Base-by-base conservation (phyloP, 2,888 invertebrate species). In the Dynastes maya region DNA sequence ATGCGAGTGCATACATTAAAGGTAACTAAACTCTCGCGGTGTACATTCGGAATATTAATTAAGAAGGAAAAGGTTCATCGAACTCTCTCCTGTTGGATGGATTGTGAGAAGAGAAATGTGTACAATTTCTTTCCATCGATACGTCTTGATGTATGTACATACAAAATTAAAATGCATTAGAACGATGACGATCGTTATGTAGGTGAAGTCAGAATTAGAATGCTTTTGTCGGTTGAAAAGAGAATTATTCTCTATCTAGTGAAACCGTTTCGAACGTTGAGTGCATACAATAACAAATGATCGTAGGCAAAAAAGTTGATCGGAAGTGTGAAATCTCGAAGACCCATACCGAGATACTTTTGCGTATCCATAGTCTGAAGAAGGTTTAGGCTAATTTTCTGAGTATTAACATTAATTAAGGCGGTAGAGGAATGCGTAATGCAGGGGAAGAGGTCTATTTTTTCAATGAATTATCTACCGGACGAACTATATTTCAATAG, bases 1-100 rank as follows among this genome's bases (percentile, higher is more conserved):
- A 55, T 22, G 16, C 55, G 55, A 55, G 4, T 55, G 55, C 55
- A 16, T 55, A 22, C 22, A 55, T 55, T 16, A 55, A 22, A 16
- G 55, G 55, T 55, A 55, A 55, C 55, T 55, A 55, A 55, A 55
- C 55, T 55, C 55, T 55, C 55, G 55, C 55, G 22, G 22, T 27
- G 55, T 22, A 22, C 55, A 55, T 16, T 22, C 22, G 16, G 55
- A 16, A 55, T 55, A 55, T 55, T 55, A 55, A 55, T 55, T 55
- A 55, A 16, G 55, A 16, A 16, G 22, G 32, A 32, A 55, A 27
- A 22, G 22, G 55, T 55, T 55, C 22, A 55, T 55, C 22, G 55
- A 55, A 55, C 55, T 22, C 22, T 55, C 22, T 55, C 6, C 53
- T 16, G 22, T 9, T 22, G 45, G 22, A 22, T 55, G 22, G 55